Conservation (phyloP, 1,140 invertebrate genomes). For the Aphaenogaster ashmeadi region DNA sequence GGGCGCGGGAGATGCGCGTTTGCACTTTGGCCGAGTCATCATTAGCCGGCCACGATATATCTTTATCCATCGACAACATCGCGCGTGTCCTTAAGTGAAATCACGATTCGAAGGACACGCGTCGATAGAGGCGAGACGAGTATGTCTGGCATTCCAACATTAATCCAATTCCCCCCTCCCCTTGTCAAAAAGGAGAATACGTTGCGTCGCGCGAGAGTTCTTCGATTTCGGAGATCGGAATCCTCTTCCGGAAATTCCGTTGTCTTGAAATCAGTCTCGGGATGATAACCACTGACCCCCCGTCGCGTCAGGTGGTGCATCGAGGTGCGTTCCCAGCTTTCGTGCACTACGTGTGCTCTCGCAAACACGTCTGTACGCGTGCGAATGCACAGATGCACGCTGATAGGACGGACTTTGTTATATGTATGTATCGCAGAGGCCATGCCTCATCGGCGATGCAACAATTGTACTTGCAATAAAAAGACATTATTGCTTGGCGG, state of each 20-base stretch:
- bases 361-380: constrained; percentile 74
- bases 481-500: constrained; percentile 75
- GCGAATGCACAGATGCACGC: constrained; percentile 65
- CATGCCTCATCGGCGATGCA: constrained; percentile 80
- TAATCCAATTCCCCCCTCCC: constrained; percentile 54
- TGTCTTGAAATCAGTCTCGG: not conserved
- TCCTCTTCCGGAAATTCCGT: constrained; percentile 14
- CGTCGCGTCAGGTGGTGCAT: constrained; percentile 78
- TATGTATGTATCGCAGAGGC: constrained; percentile 65
- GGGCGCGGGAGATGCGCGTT: not conserved
- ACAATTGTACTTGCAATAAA: constrained; percentile 80
- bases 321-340: constrained; percentile 77
- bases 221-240: not conserved
- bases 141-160: constrained; percentile 30
- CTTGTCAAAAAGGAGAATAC: not conserved
- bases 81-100: constrained; percentile 78
- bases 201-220: not conserved
- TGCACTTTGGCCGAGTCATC: constrained; percentile 80
- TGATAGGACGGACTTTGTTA: constrained; percentile 76
- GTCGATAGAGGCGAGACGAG: not conserved
- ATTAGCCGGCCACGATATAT: constrained; percentile 80
- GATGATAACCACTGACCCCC: constrained; percentile 81
- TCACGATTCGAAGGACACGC: constrained; percentile 62
- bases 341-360: constrained; percentile 69
- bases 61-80: constrained; percentile 83